A percentile compares a stretch with the other conserved stretches of the same genome.
Conservation (phyloP, 2,797 vertebrate species). For the Labroides dimidiatus region DNA sequence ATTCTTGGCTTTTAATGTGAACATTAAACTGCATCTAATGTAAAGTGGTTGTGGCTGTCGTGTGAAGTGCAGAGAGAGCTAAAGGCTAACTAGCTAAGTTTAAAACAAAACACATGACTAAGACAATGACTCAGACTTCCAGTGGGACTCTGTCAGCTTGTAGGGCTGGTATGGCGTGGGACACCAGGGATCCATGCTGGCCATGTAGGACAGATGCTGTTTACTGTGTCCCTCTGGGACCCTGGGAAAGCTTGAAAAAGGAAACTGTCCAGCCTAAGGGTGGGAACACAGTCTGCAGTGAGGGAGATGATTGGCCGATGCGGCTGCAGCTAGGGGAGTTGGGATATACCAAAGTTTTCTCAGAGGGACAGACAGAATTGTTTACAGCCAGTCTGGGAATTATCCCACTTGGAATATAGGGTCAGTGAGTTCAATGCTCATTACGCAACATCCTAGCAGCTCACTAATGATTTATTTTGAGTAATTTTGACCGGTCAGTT, state of each 20-base stretch:
- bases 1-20: no score
- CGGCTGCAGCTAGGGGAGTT: slow-evolving; percentile 49
- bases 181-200: slow-evolving; percentile 51
- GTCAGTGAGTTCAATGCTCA: slow-evolving; percentile 7
- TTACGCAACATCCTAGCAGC: slow-evolving; percentile 15
- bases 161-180: slow-evolving; percentile 22
- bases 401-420: slow-evolving; percentile 37
- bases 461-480: slow-evolving; percentile 21
- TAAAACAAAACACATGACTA: slow-evolving; percentile 45
- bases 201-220: slow-evolving; percentile 64
- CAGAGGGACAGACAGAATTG: slow-evolving; percentile 40
- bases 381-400: slow-evolving; percentile 57
- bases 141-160: slow-evolving; percentile 48
- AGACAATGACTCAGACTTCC: slow-evolving; percentile 54
- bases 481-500: slow-evolving; percentile 25
- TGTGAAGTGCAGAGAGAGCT: slow-evolving; percentile 12
- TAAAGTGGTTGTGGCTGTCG: background rate
- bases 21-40: background rate
- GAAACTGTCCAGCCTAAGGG: slow-evolving; percentile 52
- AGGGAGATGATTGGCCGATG: slow-evolving; percentile 43
- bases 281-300: slow-evolving; percentile 63
- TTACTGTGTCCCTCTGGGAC: slow-evolving; percentile 58
- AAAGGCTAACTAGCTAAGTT: slow-evolving; percentile 14
- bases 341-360: slow-evolving; percentile 67
- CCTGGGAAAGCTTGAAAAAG: slow-evolving; percentile 58